Evolutionary conservation across 1,140 invertebrate species (phyloP).

Genomic region (Aphidius gifuensis): DNA sequence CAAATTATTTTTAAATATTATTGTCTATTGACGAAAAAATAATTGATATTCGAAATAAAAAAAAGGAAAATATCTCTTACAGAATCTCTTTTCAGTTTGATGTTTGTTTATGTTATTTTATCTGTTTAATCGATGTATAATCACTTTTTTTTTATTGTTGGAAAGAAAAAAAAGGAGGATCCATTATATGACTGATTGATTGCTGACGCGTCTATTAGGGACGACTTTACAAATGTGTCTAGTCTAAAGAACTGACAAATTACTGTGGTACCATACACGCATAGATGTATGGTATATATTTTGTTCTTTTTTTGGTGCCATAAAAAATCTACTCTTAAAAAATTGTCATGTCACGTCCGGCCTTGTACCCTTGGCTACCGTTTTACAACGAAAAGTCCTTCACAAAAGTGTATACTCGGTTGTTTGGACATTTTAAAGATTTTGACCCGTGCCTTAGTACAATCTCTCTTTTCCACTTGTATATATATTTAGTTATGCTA

Average conservation of each 20-base stretch:
- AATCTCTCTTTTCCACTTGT: no score
- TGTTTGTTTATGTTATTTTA: not conserved
- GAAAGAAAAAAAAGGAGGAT: slow-evolving; percentile 5
- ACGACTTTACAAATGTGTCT: slow-evolving; percentile 3
- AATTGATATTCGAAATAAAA: no score
- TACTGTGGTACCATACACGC: no score
- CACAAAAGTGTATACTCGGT: slow-evolving; percentile 21
- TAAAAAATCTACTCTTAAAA: slow-evolving; percentile 20
- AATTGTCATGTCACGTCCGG: slow-evolving; percentile 42
- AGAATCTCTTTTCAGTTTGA: no score
- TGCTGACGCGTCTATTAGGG: slow-evolving; percentile 36
- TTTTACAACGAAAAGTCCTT: slow-evolving; percentile 8
- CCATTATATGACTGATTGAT: slow-evolving; percentile 39
- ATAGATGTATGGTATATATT: no score
- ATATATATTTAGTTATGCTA: no score
- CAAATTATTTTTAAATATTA: no score
- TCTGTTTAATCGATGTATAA: not conserved
- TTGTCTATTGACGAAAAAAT: no score
- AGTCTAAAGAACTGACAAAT: slow-evolving; percentile 2
- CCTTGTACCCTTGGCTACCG: slow-evolving; percentile 17
- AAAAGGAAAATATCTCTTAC: no score
- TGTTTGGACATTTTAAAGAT: slow-evolving; percentile 24
- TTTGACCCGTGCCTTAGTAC: slow-evolving; percentile 12
- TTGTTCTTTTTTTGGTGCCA: not conserved
- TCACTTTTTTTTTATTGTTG: not conserved